Conservation (phyloP, 2,113 vertebrate species). For the Sapayoa aenigma region DNA sequence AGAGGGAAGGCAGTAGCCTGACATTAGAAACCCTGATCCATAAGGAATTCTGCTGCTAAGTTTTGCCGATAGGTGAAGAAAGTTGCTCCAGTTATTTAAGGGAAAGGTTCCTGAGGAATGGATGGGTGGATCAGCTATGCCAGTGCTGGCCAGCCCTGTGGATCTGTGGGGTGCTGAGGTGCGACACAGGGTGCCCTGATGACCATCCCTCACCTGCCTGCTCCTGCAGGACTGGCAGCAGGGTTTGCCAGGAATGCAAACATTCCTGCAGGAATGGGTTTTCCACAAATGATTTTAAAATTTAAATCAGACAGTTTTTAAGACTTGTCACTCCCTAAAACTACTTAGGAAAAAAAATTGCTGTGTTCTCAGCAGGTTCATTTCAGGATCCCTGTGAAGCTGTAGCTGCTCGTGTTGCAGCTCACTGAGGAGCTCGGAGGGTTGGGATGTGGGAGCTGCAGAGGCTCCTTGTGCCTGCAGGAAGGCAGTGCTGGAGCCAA, state of each 20-base stretch:
- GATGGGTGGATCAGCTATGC: not conserved
- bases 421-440: not conserved
- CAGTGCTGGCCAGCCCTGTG: not conserved
- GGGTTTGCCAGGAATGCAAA: not conserved
- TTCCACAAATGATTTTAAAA: not conserved
- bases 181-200: no score
- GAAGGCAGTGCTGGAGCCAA: not conserved
- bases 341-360: not conserved
- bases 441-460: fast-evolving
- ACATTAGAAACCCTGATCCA: not conserved
- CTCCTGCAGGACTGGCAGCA: not conserved
- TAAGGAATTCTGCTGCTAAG: not conserved
- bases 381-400: not conserved
- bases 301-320: not conserved
- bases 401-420: not conserved
- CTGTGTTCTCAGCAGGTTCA: not conserved
- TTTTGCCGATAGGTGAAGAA: not conserved
- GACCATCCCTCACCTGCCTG: not conserved
- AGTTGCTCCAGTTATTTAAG: not conserved
- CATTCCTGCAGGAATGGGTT: not conserved
- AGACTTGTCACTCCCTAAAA: not conserved
- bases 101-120: not conserved
- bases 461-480: not conserved
- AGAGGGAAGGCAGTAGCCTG: not conserved
- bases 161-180: no score